Base-by-base conservation (phyloP, 35 echinoderm and acorn worm genomes). In the Apostichopus parvimensis region DNA sequence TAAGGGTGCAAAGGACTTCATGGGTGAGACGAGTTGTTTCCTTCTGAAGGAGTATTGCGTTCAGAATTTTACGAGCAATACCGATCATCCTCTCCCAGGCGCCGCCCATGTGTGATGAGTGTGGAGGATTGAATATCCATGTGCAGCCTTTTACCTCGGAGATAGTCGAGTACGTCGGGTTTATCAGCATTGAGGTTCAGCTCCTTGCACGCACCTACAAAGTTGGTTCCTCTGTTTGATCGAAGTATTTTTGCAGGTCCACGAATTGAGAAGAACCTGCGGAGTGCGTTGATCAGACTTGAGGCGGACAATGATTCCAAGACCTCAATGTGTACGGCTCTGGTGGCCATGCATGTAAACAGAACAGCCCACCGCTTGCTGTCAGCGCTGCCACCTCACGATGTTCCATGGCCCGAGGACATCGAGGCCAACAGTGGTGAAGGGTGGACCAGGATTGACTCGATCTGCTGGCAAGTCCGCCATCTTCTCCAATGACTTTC, bases 191-290 rank as follows among this genome's bases (percentile, higher is more conserved):
- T 14, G 2, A 73, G 25, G 5, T 56, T 55, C n/a, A 93, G 58
- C 8, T 89, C 86, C 6, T 93, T 93, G 8, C 76, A 62, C 1
- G 92, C 92, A 34, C 92, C 92, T 21, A 79, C 56, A 56, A 93
- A 89, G 54, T 95, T 95, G 14, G 90, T 95, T 45, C 94, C 94
- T 15, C 91, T 12, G 54, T 95, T 90, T 6, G 94, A 95, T 6
- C 90, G 82, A 5, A 95, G 54, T 7, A 78, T 59, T 77, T 88
- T 87, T 5, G 91, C 82, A 61, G 94, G 94, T 20, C 83, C 94
- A 78, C 94, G 25, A 53, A 92, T 71, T 21, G 94, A 82, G 20
- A 92, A 88, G 22, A 72, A 86, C 18, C 80, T 84, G 10, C 91
- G 22, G 1, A 92, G 45, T 11, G 91, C 80, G 71, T 92, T 92